Conservation (phyloP, 23 tunicate genomes). For the Halocynthia roretzi region DNA sequence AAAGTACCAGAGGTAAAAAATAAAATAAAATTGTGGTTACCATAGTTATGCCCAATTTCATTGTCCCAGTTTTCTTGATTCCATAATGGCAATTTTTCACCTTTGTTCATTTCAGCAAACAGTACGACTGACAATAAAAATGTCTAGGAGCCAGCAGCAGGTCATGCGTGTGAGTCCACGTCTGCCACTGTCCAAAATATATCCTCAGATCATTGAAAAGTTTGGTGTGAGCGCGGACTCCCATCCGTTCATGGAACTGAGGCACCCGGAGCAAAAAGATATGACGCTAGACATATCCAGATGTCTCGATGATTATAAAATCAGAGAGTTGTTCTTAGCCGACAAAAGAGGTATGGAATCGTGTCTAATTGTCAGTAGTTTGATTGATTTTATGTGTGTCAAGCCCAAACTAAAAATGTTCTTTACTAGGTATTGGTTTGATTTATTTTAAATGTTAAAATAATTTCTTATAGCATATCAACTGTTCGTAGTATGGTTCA, state of each 20-base stretch:
- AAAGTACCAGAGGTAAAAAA: slow-evolving; percentile 21
- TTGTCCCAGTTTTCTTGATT: not conserved
- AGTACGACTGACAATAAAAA: slow-evolving; percentile 15
- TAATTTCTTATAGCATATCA: too few relatives aligned
- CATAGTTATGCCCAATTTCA: not conserved
- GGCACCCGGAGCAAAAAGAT: slow-evolving; percentile 17
- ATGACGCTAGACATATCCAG: slow-evolving; percentile 6
- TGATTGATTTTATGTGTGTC: not conserved
- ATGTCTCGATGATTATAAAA: slow-evolving; percentile 19
- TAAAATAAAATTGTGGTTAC: too few relatives aligned
- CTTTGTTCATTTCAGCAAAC: slow-evolving; percentile 8
- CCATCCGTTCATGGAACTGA: not conserved
- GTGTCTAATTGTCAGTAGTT: not conserved
- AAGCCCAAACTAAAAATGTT: not conserved
- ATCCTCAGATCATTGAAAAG: slow-evolving; percentile 5
- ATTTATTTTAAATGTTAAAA: too few relatives aligned
- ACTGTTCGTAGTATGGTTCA: too few relatives aligned
- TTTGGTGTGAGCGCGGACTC: not conserved
- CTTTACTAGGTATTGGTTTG: too few relatives aligned
- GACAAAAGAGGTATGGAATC: slow-evolving; percentile 16
- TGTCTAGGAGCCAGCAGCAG: slow-evolving; percentile 10
- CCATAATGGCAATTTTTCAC: too few relatives aligned
- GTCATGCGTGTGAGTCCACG: slow-evolving; percentile 11
- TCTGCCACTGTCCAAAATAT: not conserved
- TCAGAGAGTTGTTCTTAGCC: slow-evolving; percentile 13